Percentiles rank a stretch among this genome's conserved stretches.
Evolutionary conservation across 2,797 vertebrate genomes (phyloP).

Genomic region (Kryptopterus vitreolus): DNA sequence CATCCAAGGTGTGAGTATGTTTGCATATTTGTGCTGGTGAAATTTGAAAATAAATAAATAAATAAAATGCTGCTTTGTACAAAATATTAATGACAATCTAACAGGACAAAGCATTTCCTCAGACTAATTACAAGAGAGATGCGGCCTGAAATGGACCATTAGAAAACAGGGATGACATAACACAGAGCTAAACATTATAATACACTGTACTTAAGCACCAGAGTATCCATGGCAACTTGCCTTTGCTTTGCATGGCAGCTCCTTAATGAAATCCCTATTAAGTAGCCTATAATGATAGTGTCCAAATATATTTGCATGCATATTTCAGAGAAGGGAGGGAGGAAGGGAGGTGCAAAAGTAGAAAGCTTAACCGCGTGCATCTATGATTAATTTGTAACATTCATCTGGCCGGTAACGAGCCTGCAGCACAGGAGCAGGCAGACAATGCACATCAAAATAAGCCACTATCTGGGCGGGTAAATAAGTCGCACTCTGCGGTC

Average conservation of each 20-base stretch:
- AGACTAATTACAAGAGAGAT: slow-evolving; percentile 61
- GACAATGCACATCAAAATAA: slow-evolving; percentile 53
- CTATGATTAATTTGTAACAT: slow-evolving; percentile 49
- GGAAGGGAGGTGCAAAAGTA: slow-evolving; percentile 49
- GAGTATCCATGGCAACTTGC: slow-evolving; percentile 81
- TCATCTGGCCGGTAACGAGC: slow-evolving; percentile 51
- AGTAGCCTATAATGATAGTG: slow-evolving; percentile 78
- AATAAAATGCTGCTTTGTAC: not conserved
- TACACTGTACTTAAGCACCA: slow-evolving; percentile 75
- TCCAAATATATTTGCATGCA: slow-evolving; percentile 79
- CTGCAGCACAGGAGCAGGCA: slow-evolving; percentile 40
- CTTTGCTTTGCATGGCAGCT: slow-evolving; percentile 67
- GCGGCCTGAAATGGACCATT: slow-evolving; percentile 74
- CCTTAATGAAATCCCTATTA: slow-evolving; percentile 81
- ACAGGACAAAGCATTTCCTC: slow-evolving; percentile 25
- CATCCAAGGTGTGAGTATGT: slow-evolving; percentile 11
- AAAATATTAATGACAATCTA: slow-evolving; percentile 45
- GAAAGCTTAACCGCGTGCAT: slow-evolving; percentile 39
- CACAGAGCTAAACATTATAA: slow-evolving; percentile 77
- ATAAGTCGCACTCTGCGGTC: slow-evolving; percentile 38
- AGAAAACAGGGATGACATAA: slow-evolving; percentile 75
- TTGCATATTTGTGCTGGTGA: slow-evolving; percentile 26
- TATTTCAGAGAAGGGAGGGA: slow-evolving; percentile 57
- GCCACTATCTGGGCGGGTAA: slow-evolving; percentile 41
- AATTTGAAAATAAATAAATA: not conserved